phyloP scores from a whole-genome alignment of 2,888 invertebrate species.

The Homarus gammarus region DNA sequence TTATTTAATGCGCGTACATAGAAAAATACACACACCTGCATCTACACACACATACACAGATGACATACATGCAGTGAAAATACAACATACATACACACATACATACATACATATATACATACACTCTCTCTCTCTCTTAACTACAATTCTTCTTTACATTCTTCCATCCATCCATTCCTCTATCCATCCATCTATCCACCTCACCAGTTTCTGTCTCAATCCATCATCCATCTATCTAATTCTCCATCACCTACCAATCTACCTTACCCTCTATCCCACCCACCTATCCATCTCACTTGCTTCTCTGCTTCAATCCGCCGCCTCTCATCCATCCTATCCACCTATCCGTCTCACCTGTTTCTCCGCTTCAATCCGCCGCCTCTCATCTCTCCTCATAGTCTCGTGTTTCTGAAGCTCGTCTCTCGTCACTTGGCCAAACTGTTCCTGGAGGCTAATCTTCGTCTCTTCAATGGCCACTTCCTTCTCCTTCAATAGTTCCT shows the following conservation, averaged over 20 bases:
- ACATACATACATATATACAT: too few species aligned
- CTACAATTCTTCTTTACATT: too few species aligned
- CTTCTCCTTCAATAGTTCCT: constrained; percentile 52
- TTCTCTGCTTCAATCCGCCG: neutral
- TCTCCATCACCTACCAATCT: neutral
- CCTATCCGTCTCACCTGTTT: constrained; percentile 43
- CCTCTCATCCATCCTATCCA: neutral
- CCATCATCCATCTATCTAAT: too few species aligned
- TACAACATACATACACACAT: too few species aligned
- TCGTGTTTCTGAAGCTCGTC: constrained; percentile 40
- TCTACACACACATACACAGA: too few species aligned
- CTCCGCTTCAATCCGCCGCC: constrained; percentile 57
- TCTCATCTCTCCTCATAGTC: constrained; percentile 57
- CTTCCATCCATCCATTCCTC: too few species aligned
- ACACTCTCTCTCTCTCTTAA: too few species aligned
- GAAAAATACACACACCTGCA: too few species aligned
- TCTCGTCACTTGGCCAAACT: constrained; percentile 15
- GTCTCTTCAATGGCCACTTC: constrained; percentile 38
- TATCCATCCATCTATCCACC: too few species aligned
- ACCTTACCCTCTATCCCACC: neutral
- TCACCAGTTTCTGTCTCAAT: too few species aligned
- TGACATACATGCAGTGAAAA: too few species aligned
- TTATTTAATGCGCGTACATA: too few species aligned
- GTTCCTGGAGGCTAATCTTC: constrained; percentile 21
- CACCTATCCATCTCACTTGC: neutral